A percentile compares a stretch with the other conserved stretches of the same genome.
Evolutionary conservation across 2,888 invertebrate species (phyloP).

Genomic region (Calameuta filiformis): DNA sequence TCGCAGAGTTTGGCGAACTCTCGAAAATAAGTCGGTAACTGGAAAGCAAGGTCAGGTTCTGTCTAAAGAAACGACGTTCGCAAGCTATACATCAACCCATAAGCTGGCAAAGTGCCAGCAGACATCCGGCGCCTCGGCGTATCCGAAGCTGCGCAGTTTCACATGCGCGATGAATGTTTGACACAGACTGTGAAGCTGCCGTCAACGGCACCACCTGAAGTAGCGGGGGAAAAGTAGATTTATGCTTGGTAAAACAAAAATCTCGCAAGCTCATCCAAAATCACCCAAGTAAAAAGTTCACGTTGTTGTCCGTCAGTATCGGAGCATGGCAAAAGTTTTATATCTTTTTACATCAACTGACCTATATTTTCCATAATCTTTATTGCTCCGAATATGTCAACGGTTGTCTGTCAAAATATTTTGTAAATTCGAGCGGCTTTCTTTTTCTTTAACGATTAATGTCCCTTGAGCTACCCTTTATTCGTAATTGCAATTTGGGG

Average conservation of each 20-base stretch:
- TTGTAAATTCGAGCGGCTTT: no score
- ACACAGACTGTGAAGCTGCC: neutral
- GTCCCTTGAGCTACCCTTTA: no score
- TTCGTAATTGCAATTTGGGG: no score
- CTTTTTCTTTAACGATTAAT: no score
- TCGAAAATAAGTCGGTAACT: neutral
- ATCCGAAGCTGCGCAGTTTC: neutral
- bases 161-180: neutral
- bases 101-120: neutral
- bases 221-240: neutral
- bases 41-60: neutral
- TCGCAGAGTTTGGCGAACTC: neutral
- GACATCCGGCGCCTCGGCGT: neutral
- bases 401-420: no score
- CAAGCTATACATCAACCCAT: neutral
- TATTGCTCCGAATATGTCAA: no score
- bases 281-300: neutral
- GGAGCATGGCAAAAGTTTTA: neutral
- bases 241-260: neutral
- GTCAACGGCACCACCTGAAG: neutral
- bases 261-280: neutral
- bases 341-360: neutral
- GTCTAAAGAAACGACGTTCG: neutral
- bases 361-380: no score
- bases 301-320: neutral